Evolutionary conservation across 2,113 vertebrate genomes (phyloP).

Genomic region (Ageneiosus marmoratus): DNA sequence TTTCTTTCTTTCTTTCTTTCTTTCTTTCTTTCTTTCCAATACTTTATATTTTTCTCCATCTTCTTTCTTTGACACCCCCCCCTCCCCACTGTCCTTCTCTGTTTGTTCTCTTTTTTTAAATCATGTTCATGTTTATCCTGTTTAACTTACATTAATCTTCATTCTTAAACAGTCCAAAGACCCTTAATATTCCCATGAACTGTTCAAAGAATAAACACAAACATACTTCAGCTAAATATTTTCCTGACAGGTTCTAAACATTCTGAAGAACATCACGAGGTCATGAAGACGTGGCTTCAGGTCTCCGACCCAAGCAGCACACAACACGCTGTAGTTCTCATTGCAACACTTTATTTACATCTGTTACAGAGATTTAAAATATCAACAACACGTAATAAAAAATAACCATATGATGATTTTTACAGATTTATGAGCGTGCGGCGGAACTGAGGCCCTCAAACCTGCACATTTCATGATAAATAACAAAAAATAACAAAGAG

Average conservation of each 20-base stretch:
- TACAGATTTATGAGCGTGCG: constrained; percentile 1
- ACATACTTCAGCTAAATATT: not conserved
- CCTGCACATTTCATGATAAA: constrained; percentile 41
- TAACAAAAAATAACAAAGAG: constrained; percentile 32
- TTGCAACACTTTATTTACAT: constrained; percentile 23
- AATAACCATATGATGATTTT: not conserved
- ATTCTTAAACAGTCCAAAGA: not conserved
- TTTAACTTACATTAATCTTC: not conserved
- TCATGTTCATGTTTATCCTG: not conserved
- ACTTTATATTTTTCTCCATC: not conserved
- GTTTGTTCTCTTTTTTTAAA: not conserved
- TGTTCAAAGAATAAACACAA: not conserved
- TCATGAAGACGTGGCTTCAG: not conserved
- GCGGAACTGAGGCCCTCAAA: not conserved
- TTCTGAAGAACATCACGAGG: not conserved
- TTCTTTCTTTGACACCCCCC: not conserved
- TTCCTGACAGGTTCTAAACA: not conserved
- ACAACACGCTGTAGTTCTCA: not conserved
- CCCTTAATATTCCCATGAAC: not conserved
- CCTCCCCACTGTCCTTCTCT: not conserved
- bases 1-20: not conserved
- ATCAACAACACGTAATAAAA: not conserved
- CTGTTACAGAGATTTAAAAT: constrained; percentile 17
- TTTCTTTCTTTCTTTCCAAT: not conserved
- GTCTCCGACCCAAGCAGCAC: not conserved